Evolutionary conservation across 2,797 vertebrate species (phyloP), one percentile per base, ranked within the genome.

Genomic region (Lagorchestes hirsutus): DNA sequence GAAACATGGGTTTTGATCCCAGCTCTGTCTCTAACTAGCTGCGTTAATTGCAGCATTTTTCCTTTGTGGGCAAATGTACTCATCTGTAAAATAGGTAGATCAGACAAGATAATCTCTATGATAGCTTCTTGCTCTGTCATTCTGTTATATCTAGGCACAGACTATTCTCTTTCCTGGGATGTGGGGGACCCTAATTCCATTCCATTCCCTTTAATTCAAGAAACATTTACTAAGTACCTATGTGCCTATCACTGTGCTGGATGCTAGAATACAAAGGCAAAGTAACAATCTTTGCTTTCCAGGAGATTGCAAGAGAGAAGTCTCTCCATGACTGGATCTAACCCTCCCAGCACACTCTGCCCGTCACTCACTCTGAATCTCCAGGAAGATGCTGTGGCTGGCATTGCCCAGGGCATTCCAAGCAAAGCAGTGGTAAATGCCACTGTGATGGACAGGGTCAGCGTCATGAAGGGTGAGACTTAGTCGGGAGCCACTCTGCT

Each of bases 361-460:
- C 4, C 3, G 40, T 4, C 74, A 97, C 99, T 98, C 98, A 99
- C 99, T 99, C 57, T 99, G 99, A 92, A 99, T 99, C 58, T 98
- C 97, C 95, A 99, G 98, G 56, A 97, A 98, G 97, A 99, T 97
- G 3, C 98, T 98, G 95, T 98, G 98, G 95, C 99, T 99, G 55
- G 99, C 98, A 31, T 98, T 99, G 97, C 99, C 99, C 92, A 99
- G 98, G 0, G 99, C 99, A 0, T 99, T 99, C 96, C 95, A 98
- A 0, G 99, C 99, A 22, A 98, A 90, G 56, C 99, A 99, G 96
- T 98, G 99, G 98, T 99, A 99, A 92, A 98, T 97, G n/a, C 99
- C 99, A 0, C 99, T 98, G 96, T 99, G 99, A n/a, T 54, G 97
- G 3, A 93, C 96, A 97, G 99, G 99, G 90, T 99, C 99, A 0